phyloP scores from a whole-genome alignment of 2,797 vertebrate species.

The Caiman crocodilus region DNA sequence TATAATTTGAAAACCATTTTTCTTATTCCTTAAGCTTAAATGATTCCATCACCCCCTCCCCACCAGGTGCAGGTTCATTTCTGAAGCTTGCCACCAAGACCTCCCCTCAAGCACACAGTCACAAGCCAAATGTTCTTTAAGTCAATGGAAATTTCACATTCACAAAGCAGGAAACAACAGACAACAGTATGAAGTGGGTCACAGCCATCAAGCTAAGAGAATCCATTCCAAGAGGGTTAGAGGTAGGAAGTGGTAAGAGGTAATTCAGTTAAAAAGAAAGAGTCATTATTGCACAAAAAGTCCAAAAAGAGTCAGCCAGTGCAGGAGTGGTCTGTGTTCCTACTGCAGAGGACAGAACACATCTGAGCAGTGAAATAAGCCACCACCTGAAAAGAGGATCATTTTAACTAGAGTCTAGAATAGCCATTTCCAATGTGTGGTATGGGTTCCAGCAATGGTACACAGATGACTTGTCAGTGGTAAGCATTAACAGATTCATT shows the following conservation, averaged over 20 bases:
- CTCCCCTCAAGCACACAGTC: neutral
- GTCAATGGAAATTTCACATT: neutral
- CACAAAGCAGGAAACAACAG: neutral
- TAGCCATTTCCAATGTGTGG: too few species aligned
- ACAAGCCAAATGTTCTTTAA: neutral
- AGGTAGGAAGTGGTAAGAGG: neutral
- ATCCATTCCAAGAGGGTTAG: neutral
- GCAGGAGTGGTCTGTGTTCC: neutral
- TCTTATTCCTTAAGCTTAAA: slow-evolving; percentile 13
- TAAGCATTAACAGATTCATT: too few species aligned
- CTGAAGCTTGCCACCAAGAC: neutral
- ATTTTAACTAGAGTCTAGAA: neutral
- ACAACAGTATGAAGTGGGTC: neutral
- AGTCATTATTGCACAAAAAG: neutral
- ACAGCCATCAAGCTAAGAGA: neutral
- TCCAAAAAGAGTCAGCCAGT: neutral
- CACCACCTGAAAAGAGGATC: neutral
- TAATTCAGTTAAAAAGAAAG: neutral
- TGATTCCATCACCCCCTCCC: neutral
- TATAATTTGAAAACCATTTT: neutral
- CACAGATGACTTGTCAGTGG: too few species aligned
- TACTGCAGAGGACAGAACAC: neutral
- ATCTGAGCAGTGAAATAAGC: neutral
- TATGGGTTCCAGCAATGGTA: too few species aligned
- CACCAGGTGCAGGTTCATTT: slow-evolving; percentile 6